Base-by-base conservation (phyloP, 2,113 vertebrate genomes). In the Fukomys damarensis region DNA sequence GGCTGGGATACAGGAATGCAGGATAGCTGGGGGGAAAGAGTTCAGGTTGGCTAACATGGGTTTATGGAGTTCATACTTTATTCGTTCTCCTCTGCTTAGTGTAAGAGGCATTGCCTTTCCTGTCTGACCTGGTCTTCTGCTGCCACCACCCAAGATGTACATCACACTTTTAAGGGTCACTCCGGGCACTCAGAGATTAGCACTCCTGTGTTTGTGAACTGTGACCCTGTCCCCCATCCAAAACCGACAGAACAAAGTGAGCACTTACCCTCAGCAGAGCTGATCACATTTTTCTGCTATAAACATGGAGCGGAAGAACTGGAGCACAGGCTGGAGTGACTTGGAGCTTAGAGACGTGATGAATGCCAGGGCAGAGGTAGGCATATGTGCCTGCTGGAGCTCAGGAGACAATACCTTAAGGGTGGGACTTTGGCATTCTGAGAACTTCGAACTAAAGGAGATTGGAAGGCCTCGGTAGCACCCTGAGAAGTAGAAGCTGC, bases 311-410 rank as follows among this genome's bases (percentile, higher is more conserved):
- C 0, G 41, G 68, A 93, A 86, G 89, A 82, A 54, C n/a, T 81
- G 5, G 32, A 95, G 80, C 46, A 6, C 0, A 24, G 17, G 11
- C 26, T 56, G 83, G n/a, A 85, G 20, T 13, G n/a, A 28, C 2
- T 8, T 6, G 24, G 32, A 63, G 38, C 66, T 63, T 6, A 87
- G 72, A 74, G 46, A 93, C 10, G 65, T 13, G 41, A 72, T 7
- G 5, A 74, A 63, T 0, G 0, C 49, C 19, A 22, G 52, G 41
- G 5, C 26, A 46, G 0, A 26, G 26, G 16, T 49, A 3, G 24
- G 49, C 83, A 14, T 41, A 16, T 35, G 63, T 43, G 58, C 8
- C 52, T 77, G 4, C 65, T 30, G 26, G 49, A 7, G 7, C 7
- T 54, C 80, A 79, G 43, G 38, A 52, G 63, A n/a, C 26, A 38